Percentiles rank a stretch among this genome's conserved stretches.
Conservation (phyloP, 2,797 vertebrate genomes). For the Esox lucius region DNA sequence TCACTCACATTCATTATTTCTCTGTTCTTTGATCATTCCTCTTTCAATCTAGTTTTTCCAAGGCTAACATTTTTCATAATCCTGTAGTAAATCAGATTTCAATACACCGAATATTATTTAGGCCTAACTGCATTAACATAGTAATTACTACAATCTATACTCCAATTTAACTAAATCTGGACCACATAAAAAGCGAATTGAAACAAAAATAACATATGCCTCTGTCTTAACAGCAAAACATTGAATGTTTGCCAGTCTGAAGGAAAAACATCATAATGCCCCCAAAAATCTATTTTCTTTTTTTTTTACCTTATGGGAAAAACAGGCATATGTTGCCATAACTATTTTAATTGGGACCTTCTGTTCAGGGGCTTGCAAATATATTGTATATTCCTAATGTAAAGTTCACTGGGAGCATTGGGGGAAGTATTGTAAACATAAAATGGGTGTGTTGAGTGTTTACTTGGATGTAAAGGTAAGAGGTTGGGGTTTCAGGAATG, state of each 20-base stretch:
- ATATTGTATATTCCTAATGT: conserved; percentile 53
- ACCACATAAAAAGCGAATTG: neutral
- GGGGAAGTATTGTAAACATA: conserved; percentile 1
- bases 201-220: conserved; percentile 57
- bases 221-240: conserved; percentile 39
- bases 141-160: neutral
- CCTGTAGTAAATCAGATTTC: no score
- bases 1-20: neutral
- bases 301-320: conserved; percentile 49
- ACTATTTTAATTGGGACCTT: conserved; percentile 61
- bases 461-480: no score
- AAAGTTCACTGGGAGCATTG: conserved; percentile 48
- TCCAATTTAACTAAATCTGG: neutral
- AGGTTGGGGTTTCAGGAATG: no score
- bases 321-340: conserved; percentile 65
- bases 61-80: neutral
- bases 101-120: no score
- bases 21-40: neutral
- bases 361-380: conserved; percentile 46
- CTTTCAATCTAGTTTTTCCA: neutral
- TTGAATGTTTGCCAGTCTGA: conserved; percentile 46
- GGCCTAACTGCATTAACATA: no score
- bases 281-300: conserved; percentile 40
- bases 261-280: conserved; percentile 45
- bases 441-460: neutral